Evolutionary conservation across 2,113 vertebrate species (phyloP).

Genomic region (Ardeotis arabs): DNA sequence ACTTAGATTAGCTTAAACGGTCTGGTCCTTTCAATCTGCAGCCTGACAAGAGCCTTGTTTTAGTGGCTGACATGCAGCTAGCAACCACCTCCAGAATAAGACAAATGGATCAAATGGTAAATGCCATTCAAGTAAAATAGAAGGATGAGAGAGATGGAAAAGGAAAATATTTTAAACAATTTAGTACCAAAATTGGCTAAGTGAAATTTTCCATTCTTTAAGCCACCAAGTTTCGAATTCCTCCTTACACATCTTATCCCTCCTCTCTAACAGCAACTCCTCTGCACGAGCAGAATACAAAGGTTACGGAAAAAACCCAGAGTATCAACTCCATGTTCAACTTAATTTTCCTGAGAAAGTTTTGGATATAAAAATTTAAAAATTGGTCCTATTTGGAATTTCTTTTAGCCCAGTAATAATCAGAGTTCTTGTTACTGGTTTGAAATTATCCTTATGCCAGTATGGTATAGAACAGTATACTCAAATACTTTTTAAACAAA

Average conservation of each 20-base stretch:
- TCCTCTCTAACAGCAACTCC: not conserved
- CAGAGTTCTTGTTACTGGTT: not conserved
- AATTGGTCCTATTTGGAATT: not conserved
- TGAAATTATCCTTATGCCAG: not conserved
- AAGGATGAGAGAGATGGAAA: not conserved
- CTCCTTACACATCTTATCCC: not conserved
- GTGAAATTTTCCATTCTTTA: not conserved
- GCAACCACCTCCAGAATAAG: not conserved
- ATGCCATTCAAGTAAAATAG: not conserved
- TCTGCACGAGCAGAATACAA: not conserved
- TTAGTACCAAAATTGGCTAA: not conserved
- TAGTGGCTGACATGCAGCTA: not conserved
- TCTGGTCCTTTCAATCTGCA: not conserved
- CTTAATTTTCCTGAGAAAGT: not conserved
- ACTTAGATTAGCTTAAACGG: fast-evolving
- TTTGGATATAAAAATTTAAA: not conserved
- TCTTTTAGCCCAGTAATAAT: not conserved
- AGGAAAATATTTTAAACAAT: not conserved
- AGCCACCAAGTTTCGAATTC: not conserved
- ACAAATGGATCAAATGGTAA: not conserved
- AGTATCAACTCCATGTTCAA: not conserved
- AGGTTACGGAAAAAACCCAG: not conserved
- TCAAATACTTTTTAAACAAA: not conserved
- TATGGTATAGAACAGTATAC: not conserved
- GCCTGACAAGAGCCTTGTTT: not conserved